Evolutionary conservation across 2,888 invertebrate genomes (phyloP), one percentile per base, ranked within the genome.

Genomic region (Apotomis capreana): DNA sequence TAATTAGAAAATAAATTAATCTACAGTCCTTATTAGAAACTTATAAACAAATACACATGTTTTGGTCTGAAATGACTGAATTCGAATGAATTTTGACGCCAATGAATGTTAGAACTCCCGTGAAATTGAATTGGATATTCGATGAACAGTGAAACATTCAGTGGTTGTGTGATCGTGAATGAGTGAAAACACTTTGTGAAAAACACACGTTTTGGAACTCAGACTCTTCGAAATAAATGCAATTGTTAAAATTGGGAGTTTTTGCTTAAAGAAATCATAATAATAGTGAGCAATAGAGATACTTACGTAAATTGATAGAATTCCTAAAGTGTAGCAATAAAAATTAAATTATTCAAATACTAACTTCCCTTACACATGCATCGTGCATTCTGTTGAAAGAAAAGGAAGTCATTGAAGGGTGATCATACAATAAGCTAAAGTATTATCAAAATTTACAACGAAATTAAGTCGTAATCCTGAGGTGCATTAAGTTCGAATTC

Each of bases 1-100:
- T 13, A 69, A 61, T 74, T 73, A 64, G 73, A 74, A 75, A 63
- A 73, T 70, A 72, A 75, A 61, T 71, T 73, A 75, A 44, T 69
- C 60, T 75, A 72, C 65, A 68, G 70, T 61, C 60, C 73, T 70
- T 68, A 71, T 65, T 62, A 68, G 57, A 73, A 64, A 70, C 70
- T 70, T 74, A 72, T 55, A 62, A 68, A 75, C 74, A 74, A 79
- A 75, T 73, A 77, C 70, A 75, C 63, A 40, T 40, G 78, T 78
- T 81, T 81, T 81, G 81, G 80, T 81, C 78, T 81, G 75, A 72
- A 69, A 74, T 79, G 82, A 81, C 80, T 81, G 75, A 78, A 74
- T 74, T 75, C 69, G 59, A 77, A 76, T 68, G 59, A 73, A 60
- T 74, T 74, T 74, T 54, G 57, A 73, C 55, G 75, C 69, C 73